Evolutionary conservation across 1,140 invertebrate genomes (phyloP).

Genomic region (Drosophila pruinosa): DNA sequence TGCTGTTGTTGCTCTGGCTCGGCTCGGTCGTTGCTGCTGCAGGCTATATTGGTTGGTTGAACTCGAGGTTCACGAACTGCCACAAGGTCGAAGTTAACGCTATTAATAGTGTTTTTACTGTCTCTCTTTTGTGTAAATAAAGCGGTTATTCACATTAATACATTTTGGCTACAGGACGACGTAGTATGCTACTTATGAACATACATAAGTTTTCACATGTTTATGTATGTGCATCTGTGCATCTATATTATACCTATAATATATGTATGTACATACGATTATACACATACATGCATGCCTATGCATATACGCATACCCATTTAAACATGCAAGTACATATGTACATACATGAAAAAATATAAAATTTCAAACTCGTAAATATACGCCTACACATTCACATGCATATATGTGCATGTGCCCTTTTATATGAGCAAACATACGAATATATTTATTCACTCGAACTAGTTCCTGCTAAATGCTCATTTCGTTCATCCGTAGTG

Average conservation of each 20-base stretch:
- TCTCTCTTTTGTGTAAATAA: constrained; percentile 70
- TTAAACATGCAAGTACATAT: constrained; percentile 25
- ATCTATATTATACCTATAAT: background rate
- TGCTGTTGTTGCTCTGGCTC: constrained; percentile 10
- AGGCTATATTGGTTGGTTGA: constrained; percentile 74
- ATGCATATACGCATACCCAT: background rate
- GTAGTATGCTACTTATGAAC: background rate
- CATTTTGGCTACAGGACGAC: constrained; percentile 43
- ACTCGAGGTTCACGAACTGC: constrained; percentile 78
- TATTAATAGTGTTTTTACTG: constrained; percentile 78
- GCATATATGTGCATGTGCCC: constrained; percentile 1
- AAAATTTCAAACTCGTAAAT: too few species aligned
- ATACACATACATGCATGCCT: background rate
- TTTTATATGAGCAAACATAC: too few species aligned
- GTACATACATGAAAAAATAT: too few species aligned
- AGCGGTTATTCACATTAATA: constrained; percentile 74
- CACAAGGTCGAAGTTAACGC: constrained; percentile 79
- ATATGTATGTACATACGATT: background rate
- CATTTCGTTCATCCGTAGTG: background rate
- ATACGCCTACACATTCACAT: background rate
- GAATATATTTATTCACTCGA: background rate
- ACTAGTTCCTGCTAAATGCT: too few species aligned
- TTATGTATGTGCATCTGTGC: constrained; percentile 3
- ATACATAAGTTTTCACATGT: too few species aligned
- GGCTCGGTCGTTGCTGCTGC: constrained; percentile 48